phyloP scores from a whole-genome alignment of 2,888 invertebrate species.

The Catotricha subobsoleta region DNA sequence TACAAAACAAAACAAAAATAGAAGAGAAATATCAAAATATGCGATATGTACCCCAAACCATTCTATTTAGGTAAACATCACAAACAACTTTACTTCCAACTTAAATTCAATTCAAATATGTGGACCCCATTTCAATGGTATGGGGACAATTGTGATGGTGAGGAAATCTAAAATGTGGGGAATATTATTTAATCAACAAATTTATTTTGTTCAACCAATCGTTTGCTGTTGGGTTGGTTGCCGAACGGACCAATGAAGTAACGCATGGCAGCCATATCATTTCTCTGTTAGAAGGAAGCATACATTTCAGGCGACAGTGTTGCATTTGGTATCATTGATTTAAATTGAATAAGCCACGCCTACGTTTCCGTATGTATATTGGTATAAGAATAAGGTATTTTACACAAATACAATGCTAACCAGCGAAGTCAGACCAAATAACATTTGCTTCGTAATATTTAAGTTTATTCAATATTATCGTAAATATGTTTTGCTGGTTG shows the following conservation, averaged over 20 bases:
- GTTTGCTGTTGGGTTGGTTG: constrained; percentile 3
- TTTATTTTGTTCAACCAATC: constrained; percentile 7
- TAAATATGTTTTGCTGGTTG: constrained; percentile 2
- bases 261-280: constrained; percentile 8
- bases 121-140: not conserved
- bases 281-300: not conserved
- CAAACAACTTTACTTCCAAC: constrained; percentile 8
- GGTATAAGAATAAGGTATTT: not conserved
- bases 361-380: constrained; percentile 3
- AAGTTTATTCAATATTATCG: constrained; percentile 1
- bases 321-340: constrained; percentile 1
- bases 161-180: constrained; percentile 1
- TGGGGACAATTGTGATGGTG: not conserved
- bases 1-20: not conserved
- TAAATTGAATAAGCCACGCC: constrained; percentile 5
- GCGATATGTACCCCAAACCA: constrained; percentile 2
- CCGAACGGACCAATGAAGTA: constrained; percentile 5
- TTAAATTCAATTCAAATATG: constrained; percentile 8
- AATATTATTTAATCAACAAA: constrained; percentile 6
- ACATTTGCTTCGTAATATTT: too few relatives aligned
- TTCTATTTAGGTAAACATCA: constrained; percentile 5
- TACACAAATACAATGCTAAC: not conserved
- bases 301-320: not conserved
- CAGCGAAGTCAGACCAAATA: too few relatives aligned
- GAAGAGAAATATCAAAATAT: not conserved